phyloP scores from a whole-genome alignment of 2,888 invertebrate species.

The Eupithecia subfuscata region DNA sequence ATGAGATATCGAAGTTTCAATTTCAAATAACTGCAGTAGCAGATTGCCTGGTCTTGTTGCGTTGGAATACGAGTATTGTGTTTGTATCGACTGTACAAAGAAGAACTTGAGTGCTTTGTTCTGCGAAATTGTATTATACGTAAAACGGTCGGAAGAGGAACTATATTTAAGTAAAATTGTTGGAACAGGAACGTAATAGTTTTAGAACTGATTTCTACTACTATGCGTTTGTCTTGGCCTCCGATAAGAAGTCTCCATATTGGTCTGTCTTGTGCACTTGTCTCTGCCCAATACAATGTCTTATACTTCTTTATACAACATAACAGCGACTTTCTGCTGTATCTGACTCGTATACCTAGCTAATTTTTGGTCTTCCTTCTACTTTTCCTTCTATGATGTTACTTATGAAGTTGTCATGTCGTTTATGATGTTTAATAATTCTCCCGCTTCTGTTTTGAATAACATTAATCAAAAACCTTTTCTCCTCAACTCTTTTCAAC shows the following conservation, averaged over 20 bases:
- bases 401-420: too few relatives aligned
- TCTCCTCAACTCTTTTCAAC: too few relatives aligned
- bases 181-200: not conserved
- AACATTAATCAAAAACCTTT: too few relatives aligned
- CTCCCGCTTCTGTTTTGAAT: too few relatives aligned
- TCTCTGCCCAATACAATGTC: too few relatives aligned
- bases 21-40: conserved; percentile 38
- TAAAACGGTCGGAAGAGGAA: not conserved
- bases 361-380: too few relatives aligned
- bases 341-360: too few relatives aligned
- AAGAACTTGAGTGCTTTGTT: not conserved
- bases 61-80: conserved; percentile 20
- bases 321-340: too few relatives aligned
- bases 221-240: not conserved
- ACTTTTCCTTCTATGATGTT: too few relatives aligned
- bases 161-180: not conserved
- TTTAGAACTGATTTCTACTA: not conserved
- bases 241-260: not conserved
- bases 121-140: not conserved
- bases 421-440: too few relatives aligned
- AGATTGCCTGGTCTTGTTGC: conserved; percentile 39
- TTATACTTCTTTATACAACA: too few relatives aligned
- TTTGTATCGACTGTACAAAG: conserved; percentile 4
- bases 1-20: conserved; percentile 44
- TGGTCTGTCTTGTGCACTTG: not conserved